Base-by-base conservation (phyloP, 1,140 invertebrate species). In the Drosophila funebris region DNA sequence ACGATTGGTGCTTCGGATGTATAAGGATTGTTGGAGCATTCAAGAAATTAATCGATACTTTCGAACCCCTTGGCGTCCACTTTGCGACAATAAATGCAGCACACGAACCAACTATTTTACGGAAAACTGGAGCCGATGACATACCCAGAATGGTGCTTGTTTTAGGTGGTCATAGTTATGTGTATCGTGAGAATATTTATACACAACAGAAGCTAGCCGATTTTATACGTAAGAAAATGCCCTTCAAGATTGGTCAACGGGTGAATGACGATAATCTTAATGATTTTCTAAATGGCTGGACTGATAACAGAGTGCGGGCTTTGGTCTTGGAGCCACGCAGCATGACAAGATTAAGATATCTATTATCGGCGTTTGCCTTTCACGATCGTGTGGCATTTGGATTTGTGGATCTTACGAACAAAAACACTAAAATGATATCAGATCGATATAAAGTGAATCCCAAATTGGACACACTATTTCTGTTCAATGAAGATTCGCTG, bases 1-100 rank as follows among this genome's bases (percentile, higher is more conserved):
- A 96, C 3, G 97, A 98, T 91, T 97, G 97, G 95, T 99, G 97
- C 92, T 97, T 97, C 91, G 94, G 96, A 27, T 99, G 98, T 91
- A 94, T 97, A 39, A 94, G 97, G 91, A 94, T 96, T 13, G 96
- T 97, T 54, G 95, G 95, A 3, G 94, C 96, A 5, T 97, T 97
- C 94, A 94, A 96, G 66, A 94, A 96, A 69, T 92, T 98, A 20
- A 95, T 97, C 14, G 95, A 97, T 75, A 96, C 98, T 44, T 91
- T 99, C 7, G 96, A 97, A 83, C 96, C 96, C 2, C 81, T 96
- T 61, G 90, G 90, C 8, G 53, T 92, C 9, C 22, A 67, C 4
- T 91, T 92, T 76, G 95, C 95, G 4, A 96, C 97, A 0, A 95
- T 98, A 14, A 97, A 99, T 93, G 95, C 96, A 0, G 96, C 96